phyloP scores from a whole-genome alignment of 2,113 vertebrate genomes.

The Jaculus jaculus region DNA sequence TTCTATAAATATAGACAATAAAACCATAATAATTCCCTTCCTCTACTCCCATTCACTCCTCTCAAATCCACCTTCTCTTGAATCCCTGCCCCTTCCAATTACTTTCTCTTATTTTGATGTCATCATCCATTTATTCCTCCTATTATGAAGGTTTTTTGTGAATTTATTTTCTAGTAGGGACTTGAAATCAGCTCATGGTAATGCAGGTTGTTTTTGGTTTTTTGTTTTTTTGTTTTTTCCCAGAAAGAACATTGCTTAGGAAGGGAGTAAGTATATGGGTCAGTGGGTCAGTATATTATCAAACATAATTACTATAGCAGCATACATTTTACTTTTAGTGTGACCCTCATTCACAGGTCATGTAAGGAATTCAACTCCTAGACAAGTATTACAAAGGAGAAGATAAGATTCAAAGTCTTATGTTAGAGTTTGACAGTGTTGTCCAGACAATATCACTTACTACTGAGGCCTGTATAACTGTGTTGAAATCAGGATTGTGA shows the following conservation, averaged over 20 bases:
- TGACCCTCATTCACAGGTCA: constrained; percentile 22
- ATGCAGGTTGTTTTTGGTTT: neutral
- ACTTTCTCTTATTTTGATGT: too few relatives aligned
- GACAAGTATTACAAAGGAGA: neutral
- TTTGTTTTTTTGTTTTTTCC: neutral
- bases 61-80: too few relatives aligned
- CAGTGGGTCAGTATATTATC: neutral
- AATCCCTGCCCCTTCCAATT: too few relatives aligned
- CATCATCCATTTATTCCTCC: too few relatives aligned
- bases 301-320: neutral
- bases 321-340: neutral
- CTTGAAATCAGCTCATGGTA: constrained; percentile 40
- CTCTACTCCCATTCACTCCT: too few relatives aligned
- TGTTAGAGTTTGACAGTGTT: neutral
- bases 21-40: too few relatives aligned
- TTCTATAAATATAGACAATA: too few relatives aligned
- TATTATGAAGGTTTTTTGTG: neutral
- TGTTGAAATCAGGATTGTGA: constrained; percentile 53
- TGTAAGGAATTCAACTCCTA: constrained; percentile 31
- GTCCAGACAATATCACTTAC: neutral
- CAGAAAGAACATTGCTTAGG: neutral
- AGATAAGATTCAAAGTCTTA: constrained; percentile 36
- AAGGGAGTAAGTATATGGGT: neutral
- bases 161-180: constrained; percentile 9
- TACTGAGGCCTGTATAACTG: neutral